phyloP scores from a whole-genome alignment of 53 echinoderm and acorn worm genomes.

The Temnopleurus reevesii region DNA sequence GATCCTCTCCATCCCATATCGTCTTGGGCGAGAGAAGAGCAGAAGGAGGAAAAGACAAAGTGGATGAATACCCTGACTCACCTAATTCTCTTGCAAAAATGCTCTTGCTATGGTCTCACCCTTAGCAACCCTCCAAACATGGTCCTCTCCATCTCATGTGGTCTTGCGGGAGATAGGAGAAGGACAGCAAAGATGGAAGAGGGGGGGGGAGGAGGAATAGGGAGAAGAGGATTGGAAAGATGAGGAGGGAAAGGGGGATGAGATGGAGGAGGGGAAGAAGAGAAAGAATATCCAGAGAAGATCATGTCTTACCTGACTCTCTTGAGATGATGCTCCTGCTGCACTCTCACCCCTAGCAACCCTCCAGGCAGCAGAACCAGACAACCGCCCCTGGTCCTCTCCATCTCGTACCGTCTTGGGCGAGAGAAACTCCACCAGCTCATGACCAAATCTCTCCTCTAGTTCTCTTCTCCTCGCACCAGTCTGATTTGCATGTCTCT shows the following conservation, averaged over 20 bases:
- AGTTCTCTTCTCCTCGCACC: conserved; percentile 61
- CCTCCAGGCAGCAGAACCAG: conserved; percentile 89
- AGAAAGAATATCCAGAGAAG: neutral
- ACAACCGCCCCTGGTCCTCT: conserved; percentile 84
- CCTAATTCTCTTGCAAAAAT: no score
- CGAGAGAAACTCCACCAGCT: conserved; percentile 90
- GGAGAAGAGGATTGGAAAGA: neutral
- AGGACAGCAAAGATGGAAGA: no score
- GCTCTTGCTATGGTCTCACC: no score
- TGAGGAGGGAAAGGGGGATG: no score
- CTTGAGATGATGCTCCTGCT: neutral
- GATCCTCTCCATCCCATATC: conserved; percentile 75
- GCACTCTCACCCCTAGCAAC: conserved; percentile 83
- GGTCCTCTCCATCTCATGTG: no score
- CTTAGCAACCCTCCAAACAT: no score
- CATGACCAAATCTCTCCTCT: conserved; percentile 69
- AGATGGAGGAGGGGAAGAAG: neutral
- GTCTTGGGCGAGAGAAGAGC: conserved; percentile 82
- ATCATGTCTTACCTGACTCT: neutral
- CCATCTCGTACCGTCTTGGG: conserved; percentile 75
- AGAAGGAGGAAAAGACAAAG: no score
- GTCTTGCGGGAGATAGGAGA: no score
- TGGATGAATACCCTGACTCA: no score
- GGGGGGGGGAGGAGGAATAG: neutral
- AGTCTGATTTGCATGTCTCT: conserved; percentile 70